Evolutionary conservation across 1,140 invertebrate genomes (phyloP).

Genomic region (Caerostris extrusa): DNA sequence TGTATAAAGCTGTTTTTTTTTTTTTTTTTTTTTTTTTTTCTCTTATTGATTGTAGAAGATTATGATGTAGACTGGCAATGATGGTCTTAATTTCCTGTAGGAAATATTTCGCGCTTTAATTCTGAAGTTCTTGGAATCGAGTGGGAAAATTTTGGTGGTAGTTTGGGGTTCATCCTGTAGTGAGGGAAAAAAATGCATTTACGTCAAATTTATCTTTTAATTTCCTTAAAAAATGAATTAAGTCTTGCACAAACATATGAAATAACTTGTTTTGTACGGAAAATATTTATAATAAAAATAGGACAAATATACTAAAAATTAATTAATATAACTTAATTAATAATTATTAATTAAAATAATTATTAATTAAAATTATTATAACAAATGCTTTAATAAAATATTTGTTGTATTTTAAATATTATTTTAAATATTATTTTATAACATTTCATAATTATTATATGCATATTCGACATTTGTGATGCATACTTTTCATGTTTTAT

Average conservation of each 20-base stretch:
- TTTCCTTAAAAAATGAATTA: too few species aligned
- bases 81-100: not conserved
- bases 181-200: too few species aligned
- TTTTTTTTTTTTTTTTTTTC: not conserved
- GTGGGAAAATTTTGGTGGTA: not conserved
- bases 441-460: too few species aligned
- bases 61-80: not conserved
- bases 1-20: not conserved
- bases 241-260: not conserved
- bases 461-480: too few species aligned
- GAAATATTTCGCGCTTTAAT: not conserved
- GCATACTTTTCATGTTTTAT: too few species aligned
- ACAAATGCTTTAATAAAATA: too few species aligned
- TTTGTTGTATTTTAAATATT: too few species aligned
- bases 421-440: too few species aligned
- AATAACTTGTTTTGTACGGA: not conserved
- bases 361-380: not conserved
- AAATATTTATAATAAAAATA: not conserved
- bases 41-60: not conserved
- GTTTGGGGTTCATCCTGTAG: not conserved
- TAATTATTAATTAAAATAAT: not conserved
- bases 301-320: not conserved
- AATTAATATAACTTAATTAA: not conserved
- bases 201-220: too few species aligned
- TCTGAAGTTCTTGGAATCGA: not conserved